Evolutionary conservation across 2,113 vertebrate genomes (phyloP).

Genomic region (Sakesphorus luctuosus): DNA sequence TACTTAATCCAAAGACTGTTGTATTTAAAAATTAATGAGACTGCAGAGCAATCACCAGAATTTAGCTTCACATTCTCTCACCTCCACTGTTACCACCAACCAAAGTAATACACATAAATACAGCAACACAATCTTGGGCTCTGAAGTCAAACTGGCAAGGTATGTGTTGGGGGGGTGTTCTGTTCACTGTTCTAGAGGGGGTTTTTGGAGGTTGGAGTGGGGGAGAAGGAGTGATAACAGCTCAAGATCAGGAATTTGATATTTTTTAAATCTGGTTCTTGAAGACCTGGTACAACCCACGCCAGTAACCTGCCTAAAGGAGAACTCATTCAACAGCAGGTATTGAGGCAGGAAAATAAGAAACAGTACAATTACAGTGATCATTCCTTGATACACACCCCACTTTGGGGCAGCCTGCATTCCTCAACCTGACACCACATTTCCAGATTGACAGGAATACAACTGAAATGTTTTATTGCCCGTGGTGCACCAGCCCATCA

Average conservation of each 20-base stretch:
- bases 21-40: not conserved
- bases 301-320: not conserved
- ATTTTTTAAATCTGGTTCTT: not conserved
- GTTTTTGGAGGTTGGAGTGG: not conserved
- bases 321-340: not conserved
- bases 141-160: not conserved
- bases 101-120: not conserved
- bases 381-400: not conserved
- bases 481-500: not conserved
- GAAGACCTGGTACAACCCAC: not conserved
- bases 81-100: not conserved
- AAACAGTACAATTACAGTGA: not conserved
- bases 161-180: not conserved
- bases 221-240: not conserved
- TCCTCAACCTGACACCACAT: not conserved
- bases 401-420: not conserved
- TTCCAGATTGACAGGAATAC: not conserved
- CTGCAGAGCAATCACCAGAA: not conserved
- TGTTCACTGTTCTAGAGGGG: accelerated
- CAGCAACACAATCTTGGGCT: not conserved
- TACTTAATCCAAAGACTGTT: not conserved
- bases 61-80: not conserved
- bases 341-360: not conserved
- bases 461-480: not conserved
- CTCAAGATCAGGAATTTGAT: not conserved